Conservation (phyloP, 2,113 vertebrate genomes). For the Candoia aspera region DNA sequence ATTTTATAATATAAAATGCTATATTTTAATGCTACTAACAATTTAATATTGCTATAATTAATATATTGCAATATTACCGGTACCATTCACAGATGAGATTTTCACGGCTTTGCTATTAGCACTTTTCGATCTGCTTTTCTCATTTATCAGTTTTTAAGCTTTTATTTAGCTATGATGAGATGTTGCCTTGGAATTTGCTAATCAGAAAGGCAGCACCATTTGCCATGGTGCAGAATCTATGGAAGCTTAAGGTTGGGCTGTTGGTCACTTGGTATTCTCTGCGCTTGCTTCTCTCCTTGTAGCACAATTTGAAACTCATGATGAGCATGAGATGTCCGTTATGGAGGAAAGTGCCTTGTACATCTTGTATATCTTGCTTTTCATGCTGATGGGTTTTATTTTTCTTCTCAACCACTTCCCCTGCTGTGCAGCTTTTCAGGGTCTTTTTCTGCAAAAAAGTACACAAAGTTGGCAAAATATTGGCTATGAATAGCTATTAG, state of each 20-base stretch:
- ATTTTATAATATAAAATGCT: background rate
- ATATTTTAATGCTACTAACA: background rate
- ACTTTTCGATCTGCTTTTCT: background rate
- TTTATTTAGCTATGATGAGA: background rate
- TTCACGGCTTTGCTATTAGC: background rate
- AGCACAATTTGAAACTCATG: background rate
- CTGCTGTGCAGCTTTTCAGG: background rate
- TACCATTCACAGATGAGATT: background rate
- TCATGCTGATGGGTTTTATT: background rate
- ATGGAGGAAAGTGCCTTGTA: background rate
- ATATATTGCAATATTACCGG: background rate
- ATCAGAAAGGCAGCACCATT: background rate
- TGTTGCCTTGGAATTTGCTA: background rate
- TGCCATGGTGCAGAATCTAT: background rate
- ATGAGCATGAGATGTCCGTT: background rate
- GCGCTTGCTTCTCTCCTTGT: background rate
- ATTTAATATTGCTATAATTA: background rate
- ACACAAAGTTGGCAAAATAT: background rate
- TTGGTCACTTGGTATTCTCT: background rate
- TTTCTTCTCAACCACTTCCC: background rate
- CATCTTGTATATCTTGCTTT: background rate
- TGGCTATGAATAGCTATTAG: background rate
- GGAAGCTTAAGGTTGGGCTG: background rate
- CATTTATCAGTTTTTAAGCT: background rate
- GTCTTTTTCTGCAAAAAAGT: background rate